Conservation (phyloP, 2,797 vertebrate genomes). For the Molothrus ater region DNA sequence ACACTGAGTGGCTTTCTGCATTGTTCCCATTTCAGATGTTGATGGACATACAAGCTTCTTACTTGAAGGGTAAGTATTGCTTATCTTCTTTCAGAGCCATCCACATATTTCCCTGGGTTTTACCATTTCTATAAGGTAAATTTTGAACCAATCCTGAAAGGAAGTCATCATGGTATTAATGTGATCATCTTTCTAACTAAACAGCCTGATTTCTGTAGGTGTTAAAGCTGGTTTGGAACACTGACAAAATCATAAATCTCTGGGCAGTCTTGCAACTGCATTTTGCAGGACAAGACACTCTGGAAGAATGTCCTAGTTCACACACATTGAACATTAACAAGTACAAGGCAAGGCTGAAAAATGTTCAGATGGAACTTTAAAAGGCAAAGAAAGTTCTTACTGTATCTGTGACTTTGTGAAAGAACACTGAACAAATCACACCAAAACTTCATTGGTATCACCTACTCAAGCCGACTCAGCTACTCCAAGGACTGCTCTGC, state of each 20-base stretch:
- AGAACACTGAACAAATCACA: background rate
- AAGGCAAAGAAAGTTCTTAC: background rate
- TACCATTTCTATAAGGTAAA: background rate
- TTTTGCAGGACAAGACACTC: background rate
- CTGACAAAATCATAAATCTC: background rate
- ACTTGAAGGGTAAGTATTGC: background rate
- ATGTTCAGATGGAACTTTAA: background rate
- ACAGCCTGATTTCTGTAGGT: background rate
- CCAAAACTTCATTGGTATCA: background rate
- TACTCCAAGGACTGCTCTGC: background rate
- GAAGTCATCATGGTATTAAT: fast-evolving
- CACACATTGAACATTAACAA: background rate
- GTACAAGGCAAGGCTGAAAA: background rate
- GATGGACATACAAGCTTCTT: background rate
- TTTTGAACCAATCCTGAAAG: background rate
- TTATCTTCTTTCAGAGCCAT: background rate
- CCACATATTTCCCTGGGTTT: background rate
- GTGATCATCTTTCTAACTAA: background rate
- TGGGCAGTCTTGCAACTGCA: fast-evolving
- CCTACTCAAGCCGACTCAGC: background rate
- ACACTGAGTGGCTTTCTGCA: background rate
- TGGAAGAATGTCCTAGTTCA: background rate
- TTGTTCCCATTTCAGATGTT: background rate
- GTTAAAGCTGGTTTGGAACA: fast-evolving
- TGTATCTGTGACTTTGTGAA: background rate